phyloP scores from a whole-genome alignment of 2,888 invertebrate species.

The Machimus atricapillus region DNA sequence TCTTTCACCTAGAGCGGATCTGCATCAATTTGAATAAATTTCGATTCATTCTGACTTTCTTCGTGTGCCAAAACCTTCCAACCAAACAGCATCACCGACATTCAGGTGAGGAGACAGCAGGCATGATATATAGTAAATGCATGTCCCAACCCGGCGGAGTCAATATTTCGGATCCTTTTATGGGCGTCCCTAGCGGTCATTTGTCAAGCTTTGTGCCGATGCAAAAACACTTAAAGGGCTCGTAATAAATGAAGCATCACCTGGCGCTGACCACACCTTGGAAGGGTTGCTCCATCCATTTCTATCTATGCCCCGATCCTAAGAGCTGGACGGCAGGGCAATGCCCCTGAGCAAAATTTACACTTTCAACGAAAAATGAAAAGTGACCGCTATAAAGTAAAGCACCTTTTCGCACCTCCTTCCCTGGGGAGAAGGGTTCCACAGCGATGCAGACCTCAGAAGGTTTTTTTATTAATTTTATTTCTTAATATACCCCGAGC shows the following conservation, averaged over 20 bases:
- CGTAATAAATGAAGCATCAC: conserved; percentile 29
- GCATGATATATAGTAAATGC: background rate
- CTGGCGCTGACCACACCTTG: conserved; percentile 1
- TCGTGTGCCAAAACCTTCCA: conserved; percentile 1
- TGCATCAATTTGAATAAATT: conserved; percentile 41
- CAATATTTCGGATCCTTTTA: background rate
- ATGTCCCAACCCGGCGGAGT: background rate
- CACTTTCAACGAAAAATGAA: conserved; percentile 33
- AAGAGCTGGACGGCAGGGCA: background rate
- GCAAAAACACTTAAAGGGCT: conserved; percentile 6
- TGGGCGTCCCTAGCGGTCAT: conserved; percentile 12
- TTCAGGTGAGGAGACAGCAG: conserved; percentile 14
- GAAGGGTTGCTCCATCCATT: background rate
- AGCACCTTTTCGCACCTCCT: conserved; percentile 14
- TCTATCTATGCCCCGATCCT: background rate
- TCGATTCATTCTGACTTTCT: conserved; percentile 14
- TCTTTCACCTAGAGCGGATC: conserved; percentile 38
- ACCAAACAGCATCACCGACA: background rate
- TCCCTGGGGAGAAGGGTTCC: background rate
- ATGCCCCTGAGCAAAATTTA: conserved; percentile 37
- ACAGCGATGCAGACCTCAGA: background rate
- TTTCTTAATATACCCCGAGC: conserved; percentile 27
- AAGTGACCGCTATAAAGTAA: conserved; percentile 37
- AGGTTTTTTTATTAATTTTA: conserved; percentile 35
- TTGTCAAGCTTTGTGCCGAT: conserved; percentile 37